Evolutionary conservation across 2,797 vertebrate species (phyloP).

Genomic region (Miichthys miiuy): DNA sequence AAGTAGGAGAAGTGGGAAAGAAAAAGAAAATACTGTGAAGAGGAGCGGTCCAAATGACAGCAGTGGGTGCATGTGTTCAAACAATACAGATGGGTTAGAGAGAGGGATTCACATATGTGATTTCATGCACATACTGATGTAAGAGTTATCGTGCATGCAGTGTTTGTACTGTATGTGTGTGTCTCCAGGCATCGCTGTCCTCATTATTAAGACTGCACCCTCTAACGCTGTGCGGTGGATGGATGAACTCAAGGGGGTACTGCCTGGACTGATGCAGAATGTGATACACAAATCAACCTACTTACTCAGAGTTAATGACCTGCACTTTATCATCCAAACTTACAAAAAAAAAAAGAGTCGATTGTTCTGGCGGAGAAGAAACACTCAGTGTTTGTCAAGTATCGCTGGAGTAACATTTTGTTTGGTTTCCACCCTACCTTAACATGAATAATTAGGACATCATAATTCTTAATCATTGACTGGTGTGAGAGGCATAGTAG

Average conservation of each 20-base stretch:
- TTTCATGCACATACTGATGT: conserved; percentile 19
- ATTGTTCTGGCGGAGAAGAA: neutral
- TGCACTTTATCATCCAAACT: neutral
- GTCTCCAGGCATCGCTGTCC: conserved; percentile 52
- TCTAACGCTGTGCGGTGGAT: conserved; percentile 25
- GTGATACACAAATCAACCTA: neutral
- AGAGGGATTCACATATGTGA: neutral
- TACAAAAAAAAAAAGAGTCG: too few species aligned
- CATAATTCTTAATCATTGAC: neutral
- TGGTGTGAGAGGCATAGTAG: neutral
- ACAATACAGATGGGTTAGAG: neutral
- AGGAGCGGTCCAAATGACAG: too few species aligned
- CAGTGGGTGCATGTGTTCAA: neutral
- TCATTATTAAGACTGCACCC: conserved; percentile 52
- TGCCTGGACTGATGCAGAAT: neutral
- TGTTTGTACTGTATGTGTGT: neutral
- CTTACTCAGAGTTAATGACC: neutral
- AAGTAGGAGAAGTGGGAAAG: too few species aligned
- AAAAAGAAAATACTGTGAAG: too few species aligned
- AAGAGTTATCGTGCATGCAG: neutral
- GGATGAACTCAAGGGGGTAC: neutral
- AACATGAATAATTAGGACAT: conserved; percentile 15
- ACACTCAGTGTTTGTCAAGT: neutral
- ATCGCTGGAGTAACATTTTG: neutral
- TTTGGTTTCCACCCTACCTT: neutral